These are phyloP conservation scores for Sphaerophoria rueppellii DNA, from an alignment of 2,888 invertebrate genomes.

Conservation along the genomic window DNA sequence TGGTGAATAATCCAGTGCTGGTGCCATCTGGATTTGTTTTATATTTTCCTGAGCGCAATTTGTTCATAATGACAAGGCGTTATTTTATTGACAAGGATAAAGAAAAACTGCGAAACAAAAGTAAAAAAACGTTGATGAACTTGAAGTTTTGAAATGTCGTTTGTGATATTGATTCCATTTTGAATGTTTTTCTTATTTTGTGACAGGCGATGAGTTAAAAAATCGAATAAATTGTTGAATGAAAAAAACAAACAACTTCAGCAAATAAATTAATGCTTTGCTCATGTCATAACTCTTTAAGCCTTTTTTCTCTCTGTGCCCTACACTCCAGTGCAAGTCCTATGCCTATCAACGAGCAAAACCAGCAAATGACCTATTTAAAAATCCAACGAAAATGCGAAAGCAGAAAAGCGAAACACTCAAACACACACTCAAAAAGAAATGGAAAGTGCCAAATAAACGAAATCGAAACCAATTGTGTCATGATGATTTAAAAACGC, in stretches of 20 bases:
- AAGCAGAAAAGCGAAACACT: constrained; percentile 22
- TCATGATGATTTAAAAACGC: constrained; percentile 29
- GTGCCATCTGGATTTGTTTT: constrained; percentile 74
- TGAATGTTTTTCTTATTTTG: not conserved
- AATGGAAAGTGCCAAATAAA: constrained; percentile 57
- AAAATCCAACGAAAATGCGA: constrained; percentile 24
- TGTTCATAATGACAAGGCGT: constrained; percentile 72
- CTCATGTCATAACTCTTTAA: too few species aligned
- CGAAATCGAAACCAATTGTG: not conserved
- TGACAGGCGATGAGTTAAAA: too few species aligned
- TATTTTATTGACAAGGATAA: not conserved
- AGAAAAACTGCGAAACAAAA: constrained; percentile 46
- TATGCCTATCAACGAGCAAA: not conserved
- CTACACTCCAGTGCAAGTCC: not conserved
- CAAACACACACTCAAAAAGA: constrained; percentile 37
- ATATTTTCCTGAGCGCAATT: constrained; percentile 74
- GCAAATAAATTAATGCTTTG: too few species aligned
- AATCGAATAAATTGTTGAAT: too few species aligned
- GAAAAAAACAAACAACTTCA: too few species aligned
- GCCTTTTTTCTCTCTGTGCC: too few species aligned
- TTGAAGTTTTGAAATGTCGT: constrained; percentile 54
- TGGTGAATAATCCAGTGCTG: constrained; percentile 78
- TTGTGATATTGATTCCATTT: constrained; percentile 79
- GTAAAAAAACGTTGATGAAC: constrained; percentile 47
- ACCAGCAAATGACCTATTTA: not conserved